phyloP scores from a whole-genome alignment of 2,113 vertebrate species.

The Aphelocoma coerulescens region DNA sequence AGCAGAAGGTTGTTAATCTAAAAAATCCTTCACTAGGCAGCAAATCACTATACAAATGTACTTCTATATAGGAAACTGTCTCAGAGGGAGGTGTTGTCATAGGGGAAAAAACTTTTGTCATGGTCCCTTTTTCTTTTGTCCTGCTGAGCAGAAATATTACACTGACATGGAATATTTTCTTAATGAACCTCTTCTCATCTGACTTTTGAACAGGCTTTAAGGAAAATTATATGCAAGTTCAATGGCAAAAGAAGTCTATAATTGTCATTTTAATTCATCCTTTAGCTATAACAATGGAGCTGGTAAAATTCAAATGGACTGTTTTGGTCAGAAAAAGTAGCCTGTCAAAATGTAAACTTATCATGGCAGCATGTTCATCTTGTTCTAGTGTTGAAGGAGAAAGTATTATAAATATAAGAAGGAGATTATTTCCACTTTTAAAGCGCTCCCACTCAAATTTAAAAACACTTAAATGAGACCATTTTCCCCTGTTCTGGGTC shows the following conservation, averaged over 20 bases:
- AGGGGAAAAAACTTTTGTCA: not conserved
- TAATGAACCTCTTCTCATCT: not conserved
- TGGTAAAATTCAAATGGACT: not conserved
- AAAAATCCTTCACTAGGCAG: not conserved
- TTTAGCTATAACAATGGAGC: not conserved
- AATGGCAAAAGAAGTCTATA: not conserved
- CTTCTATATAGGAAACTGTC: not conserved
- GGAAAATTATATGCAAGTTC: not conserved
- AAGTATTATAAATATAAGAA: not conserved
- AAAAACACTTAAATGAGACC: not conserved
- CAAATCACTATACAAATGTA: not conserved
- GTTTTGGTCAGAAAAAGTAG: not conserved
- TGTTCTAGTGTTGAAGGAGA: not conserved
- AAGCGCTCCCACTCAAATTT: not conserved
- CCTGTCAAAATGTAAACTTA: not conserved
- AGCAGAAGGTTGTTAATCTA: not conserved
- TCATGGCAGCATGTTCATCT: not conserved
- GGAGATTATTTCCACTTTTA: not conserved
- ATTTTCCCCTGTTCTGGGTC: fast-evolving
- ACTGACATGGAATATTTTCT: not conserved
- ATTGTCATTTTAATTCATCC: not conserved
- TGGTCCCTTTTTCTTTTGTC: not conserved
- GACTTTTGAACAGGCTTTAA: not conserved
- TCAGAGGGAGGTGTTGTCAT: fast-evolving
- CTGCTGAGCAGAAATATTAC: not conserved